Evolutionary conservation across 1,140 invertebrate species (phyloP).

Genomic region (Agraylea sexmaculata): DNA sequence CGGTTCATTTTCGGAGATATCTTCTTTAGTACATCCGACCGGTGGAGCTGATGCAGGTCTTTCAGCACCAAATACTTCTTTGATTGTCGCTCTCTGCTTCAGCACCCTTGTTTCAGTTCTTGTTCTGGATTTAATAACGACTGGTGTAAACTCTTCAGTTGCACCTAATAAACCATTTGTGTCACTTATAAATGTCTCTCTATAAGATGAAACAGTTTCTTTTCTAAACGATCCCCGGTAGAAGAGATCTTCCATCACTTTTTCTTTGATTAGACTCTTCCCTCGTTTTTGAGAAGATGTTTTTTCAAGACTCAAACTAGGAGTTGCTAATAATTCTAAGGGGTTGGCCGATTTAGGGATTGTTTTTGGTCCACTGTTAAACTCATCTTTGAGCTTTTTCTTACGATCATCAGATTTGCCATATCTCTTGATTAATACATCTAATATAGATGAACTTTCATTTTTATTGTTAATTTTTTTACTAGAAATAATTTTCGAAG

Average conservation of each 20-base stretch:
- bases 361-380: conserved; percentile 36
- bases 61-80: conserved; percentile 67
- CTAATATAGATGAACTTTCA: conserved; percentile 51
- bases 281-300: conserved; percentile 36
- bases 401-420: conserved; percentile 44
- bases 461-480: conserved; percentile 32
- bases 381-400: conserved; percentile 41
- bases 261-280: conserved; percentile 40
- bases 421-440: conserved; percentile 50
- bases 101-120: conserved; percentile 62
- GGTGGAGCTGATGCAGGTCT: conserved; percentile 53
- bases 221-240: conserved; percentile 57
- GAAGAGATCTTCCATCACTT: conserved; percentile 40
- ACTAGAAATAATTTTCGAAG: conserved; percentile 45
- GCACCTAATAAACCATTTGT: conserved; percentile 41
- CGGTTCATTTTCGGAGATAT: conserved; percentile 28
- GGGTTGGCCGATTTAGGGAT: conserved; percentile 41
- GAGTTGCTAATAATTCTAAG: conserved; percentile 49
- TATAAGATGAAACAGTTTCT: conserved; percentile 55
- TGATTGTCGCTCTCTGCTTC: conserved; percentile 63
- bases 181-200: conserved; percentile 54
- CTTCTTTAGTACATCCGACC: conserved; percentile 29
- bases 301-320: conserved; percentile 40
- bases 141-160: conserved; percentile 52
- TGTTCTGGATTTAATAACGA: conserved; percentile 60